Evolutionary conservation across 1,140 invertebrate genomes (phyloP).

Genomic region (Kradibia gibbosae): DNA sequence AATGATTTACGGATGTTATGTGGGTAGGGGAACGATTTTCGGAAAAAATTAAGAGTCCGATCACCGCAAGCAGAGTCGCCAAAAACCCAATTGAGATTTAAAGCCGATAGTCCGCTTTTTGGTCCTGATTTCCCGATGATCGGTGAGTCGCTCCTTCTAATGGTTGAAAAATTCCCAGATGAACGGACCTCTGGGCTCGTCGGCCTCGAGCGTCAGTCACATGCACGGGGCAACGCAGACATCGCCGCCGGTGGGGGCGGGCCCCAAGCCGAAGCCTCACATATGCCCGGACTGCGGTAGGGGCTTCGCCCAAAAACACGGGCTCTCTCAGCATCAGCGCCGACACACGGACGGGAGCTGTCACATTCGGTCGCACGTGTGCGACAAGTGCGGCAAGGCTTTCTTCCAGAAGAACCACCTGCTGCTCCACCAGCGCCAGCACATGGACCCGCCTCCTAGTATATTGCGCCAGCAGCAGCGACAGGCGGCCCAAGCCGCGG

Average conservation of each 20-base stretch:
- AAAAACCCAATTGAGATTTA: no score
- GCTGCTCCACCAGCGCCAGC: constrained; percentile 84
- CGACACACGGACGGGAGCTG: constrained; percentile 86
- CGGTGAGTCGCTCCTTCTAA: constrained; percentile 22
- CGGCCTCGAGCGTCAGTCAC: constrained; percentile 63
- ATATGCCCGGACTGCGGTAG: constrained; percentile 88
- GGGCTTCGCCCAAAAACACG: constrained; percentile 87
- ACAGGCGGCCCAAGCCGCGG: constrained; percentile 70
- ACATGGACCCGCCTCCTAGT: constrained; percentile 81
- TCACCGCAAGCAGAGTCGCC: no score
- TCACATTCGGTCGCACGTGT: constrained; percentile 85
- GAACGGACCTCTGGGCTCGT: constrained; percentile 67
- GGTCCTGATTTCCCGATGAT: not conserved
- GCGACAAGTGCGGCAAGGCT: constrained; percentile 87
- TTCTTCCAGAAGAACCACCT: constrained; percentile 91
- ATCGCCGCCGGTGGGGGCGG: constrained; percentile 66
- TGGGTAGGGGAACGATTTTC: no score
- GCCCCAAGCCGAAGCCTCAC: constrained; percentile 81
- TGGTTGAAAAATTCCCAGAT: constrained; percentile 57
- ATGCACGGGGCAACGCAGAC: constrained; percentile 71
- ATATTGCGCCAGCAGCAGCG: constrained; percentile 72
- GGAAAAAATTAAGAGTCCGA: no score
- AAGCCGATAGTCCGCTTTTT: constrained; percentile 17
- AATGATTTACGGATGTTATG: no score
- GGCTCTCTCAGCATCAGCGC: constrained; percentile 82